Evolutionary conservation across 1,140 invertebrate genomes (phyloP), one percentile per base, ranked within the genome.

Genomic region (Ostrea edulis): DNA sequence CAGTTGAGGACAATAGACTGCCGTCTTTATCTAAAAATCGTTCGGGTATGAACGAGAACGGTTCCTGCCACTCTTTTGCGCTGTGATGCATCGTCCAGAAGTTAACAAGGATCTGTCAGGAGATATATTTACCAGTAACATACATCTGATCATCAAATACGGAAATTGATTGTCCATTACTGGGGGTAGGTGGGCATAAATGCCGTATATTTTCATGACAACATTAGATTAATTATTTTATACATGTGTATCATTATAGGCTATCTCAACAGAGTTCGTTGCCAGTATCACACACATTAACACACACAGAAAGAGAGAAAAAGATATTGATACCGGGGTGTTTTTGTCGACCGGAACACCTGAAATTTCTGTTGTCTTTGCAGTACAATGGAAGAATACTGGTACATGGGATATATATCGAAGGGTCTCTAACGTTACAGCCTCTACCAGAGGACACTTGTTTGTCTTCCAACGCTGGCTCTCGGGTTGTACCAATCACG

Each of bases 351-450:
- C 58, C 17, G 22, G 14, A 35, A 29, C 55, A 58, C 84, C 84
- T 22, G 14, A 58, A 22, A 62, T 62, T 62, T 14, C 22, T 29
- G 35, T 65, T 14, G 29, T 58, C 58, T 86, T 35, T 17, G 84
- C 11, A 12, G 84, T 68, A 17, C 12, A 12, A 44, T 86, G 68
- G n/a, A 82, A 58, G 8, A 52, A 25, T n/a, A 86, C 5, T 55
- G 85, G 85, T 8, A 81, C 51, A 35, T 81, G 52, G 14, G 51
- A 29, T 29, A 81, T 82, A 54, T 86, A 86, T 12, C 85, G 85
- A 9, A 86, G 29, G 2, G 71, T 54, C 29, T 54, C 85, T 7
- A 86, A n/a, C 0, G 71, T 12, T 12, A 86, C 14, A 5, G 65
- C 58, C 20, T 86, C 85, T 11, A 54, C 51, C 17, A 52, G 52